phyloP scores from a whole-genome alignment of 2,797 vertebrate genomes.

The Propithecus perrieri region DNA sequence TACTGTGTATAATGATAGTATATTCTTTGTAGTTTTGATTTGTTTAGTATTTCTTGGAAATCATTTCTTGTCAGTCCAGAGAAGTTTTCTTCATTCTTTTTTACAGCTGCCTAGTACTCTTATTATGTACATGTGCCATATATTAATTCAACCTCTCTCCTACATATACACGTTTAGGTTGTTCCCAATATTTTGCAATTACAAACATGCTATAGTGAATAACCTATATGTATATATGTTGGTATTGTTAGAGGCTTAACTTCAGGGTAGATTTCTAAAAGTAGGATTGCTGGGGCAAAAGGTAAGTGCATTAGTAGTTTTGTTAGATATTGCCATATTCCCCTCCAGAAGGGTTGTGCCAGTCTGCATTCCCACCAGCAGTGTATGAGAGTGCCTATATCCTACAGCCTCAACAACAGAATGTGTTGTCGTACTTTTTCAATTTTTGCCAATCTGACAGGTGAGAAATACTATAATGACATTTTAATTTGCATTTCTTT shows the following conservation, averaged over 20 bases:
- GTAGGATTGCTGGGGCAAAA: neutral
- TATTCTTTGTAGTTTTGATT: neutral
- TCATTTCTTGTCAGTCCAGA: neutral
- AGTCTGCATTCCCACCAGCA: neutral
- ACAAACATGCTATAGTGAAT: neutral
- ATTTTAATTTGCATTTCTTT: conserved; percentile 26
- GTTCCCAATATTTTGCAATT: conserved; percentile 26
- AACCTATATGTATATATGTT: neutral
- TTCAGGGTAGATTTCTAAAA: conserved; percentile 24
- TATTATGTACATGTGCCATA: neutral
- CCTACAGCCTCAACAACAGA: neutral
- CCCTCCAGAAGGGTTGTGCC: neutral
- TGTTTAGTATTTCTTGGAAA: neutral
- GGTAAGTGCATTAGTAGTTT: neutral
- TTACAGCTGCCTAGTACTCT: neutral
- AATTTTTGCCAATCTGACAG: neutral
- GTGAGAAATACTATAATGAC: neutral
- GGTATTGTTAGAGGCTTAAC: neutral
- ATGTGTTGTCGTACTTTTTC: neutral
- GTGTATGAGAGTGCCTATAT: neutral
- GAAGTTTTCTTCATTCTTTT: neutral
- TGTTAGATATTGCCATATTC: neutral
- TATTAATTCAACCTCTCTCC: neutral
- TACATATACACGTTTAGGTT: neutral
- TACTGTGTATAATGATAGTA: neutral